Conservation (phyloP, 2,888 invertebrate species). For the Limnephilus lunatus region DNA sequence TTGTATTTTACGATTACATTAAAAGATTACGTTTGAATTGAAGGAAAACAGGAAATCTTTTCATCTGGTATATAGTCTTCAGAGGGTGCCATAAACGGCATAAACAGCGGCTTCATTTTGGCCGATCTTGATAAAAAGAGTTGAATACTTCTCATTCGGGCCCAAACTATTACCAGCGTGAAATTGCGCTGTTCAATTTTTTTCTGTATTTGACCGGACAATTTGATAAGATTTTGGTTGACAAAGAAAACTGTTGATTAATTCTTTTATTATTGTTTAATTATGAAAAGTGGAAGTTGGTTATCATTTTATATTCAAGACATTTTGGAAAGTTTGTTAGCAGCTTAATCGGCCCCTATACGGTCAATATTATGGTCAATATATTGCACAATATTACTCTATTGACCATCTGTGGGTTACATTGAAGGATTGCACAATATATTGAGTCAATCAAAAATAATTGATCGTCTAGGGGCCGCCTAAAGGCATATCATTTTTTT, state of each 20-base stretch:
- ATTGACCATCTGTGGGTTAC: too few species aligned
- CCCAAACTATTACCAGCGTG: neutral
- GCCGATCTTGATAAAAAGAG: neutral
- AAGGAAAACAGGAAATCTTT: neutral
- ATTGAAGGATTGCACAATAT: too few species aligned
- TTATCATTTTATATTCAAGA: too few species aligned
- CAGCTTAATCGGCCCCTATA: too few species aligned
- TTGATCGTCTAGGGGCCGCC: too few species aligned
- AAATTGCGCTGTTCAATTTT: neutral
- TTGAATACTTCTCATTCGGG: neutral
- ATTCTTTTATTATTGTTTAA: neutral
- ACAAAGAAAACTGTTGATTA: neutral
- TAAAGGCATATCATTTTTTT: too few species aligned
- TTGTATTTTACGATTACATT: conserved; percentile 41
- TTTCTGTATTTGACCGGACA: neutral
- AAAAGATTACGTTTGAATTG: conserved; percentile 12
- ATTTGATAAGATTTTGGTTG: neutral
- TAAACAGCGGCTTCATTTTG: neutral
- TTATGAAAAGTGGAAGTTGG: too few species aligned
- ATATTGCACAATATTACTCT: too few species aligned
- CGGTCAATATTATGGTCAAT: too few species aligned
- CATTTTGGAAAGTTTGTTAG: too few species aligned
- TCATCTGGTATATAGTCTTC: neutral
- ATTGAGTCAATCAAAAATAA: too few species aligned
- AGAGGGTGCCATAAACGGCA: neutral